Evolutionary conservation across 2,113 vertebrate genomes (phyloP).

Genomic region (Colistium nudipinnis): DNA sequence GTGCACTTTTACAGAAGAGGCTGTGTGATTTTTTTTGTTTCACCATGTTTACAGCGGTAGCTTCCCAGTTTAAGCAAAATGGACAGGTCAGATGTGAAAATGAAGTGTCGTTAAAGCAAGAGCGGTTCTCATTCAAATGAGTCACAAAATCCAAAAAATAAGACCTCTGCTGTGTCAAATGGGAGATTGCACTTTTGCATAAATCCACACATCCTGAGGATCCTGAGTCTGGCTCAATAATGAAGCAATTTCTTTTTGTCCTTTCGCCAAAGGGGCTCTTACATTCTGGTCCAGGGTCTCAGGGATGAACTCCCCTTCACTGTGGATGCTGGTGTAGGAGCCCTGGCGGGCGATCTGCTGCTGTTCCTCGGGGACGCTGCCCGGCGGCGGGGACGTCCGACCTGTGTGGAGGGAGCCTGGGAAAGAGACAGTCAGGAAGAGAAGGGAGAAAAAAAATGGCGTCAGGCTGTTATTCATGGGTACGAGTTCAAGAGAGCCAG

Average conservation of each 20-base stretch:
- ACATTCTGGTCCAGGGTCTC: constrained; percentile 87
- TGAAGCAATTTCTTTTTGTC: not conserved
- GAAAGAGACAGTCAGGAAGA: not conserved
- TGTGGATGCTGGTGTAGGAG: constrained; percentile 93
- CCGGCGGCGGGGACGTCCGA: constrained; percentile 89
- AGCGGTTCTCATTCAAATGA: not conserved
- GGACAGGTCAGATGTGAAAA: not conserved
- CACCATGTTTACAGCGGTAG: too few species aligned
- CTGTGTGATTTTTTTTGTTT: too few species aligned
- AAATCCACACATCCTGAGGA: too few species aligned
- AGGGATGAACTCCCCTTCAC: constrained; percentile 93
- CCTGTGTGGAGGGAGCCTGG: constrained; percentile 91
- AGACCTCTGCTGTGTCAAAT: not conserved
- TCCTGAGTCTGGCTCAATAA: not conserved
- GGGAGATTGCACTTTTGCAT: not conserved
- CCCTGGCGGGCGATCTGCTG: constrained; percentile 93
- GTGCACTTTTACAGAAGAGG: too few species aligned
- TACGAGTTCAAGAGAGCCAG: constrained; percentile 50
- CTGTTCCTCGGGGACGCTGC: constrained; percentile 91
- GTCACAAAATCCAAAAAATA: not conserved
- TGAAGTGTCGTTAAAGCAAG: not conserved
- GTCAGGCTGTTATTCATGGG: constrained; percentile 43
- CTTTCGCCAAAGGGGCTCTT: constrained; percentile 58
- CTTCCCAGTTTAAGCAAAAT: not conserved
- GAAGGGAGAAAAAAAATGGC: constrained; percentile 17